Evolutionary conservation across 1,140 invertebrate genomes (phyloP).

Genomic region (Brachystomella parvula): DNA sequence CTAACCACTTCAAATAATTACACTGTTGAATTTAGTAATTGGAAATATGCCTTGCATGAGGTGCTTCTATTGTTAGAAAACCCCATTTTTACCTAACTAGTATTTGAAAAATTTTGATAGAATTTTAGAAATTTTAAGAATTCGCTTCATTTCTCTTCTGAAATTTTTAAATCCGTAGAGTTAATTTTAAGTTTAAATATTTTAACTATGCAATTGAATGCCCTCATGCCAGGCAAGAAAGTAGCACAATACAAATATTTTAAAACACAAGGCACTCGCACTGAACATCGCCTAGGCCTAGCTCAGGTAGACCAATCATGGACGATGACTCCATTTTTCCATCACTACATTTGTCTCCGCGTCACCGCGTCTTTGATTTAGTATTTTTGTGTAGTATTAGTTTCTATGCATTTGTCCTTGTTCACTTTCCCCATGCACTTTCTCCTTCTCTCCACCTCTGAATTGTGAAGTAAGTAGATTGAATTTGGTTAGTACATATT

Average conservation of each 20-base stretch:
- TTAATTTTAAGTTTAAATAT: background rate
- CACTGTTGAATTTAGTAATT: too few species aligned
- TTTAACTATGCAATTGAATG: too few species aligned
- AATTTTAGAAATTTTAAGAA: background rate
- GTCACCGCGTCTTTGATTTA: background rate
- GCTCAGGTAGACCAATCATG: too few species aligned
- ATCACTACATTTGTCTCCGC: conserved; percentile 9
- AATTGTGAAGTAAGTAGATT: background rate
- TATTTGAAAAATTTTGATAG: background rate
- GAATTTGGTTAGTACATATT: too few species aligned
- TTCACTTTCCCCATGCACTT: background rate
- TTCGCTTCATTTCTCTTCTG: background rate
- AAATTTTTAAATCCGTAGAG: background rate
- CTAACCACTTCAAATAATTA: too few species aligned
- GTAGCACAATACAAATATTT: background rate
- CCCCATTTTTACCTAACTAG: background rate
- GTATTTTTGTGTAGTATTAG: background rate
- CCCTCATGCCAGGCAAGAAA: too few species aligned
- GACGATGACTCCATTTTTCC: background rate
- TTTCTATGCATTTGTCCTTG: background rate
- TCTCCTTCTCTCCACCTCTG: background rate
- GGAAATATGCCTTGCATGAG: too few species aligned
- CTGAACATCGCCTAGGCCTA: conserved; percentile 14
- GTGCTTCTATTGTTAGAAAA: too few species aligned
- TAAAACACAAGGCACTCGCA: conserved; percentile 29